A percentile compares a stretch with the other conserved stretches of the same genome.
Evolutionary conservation across 2,113 vertebrate genomes (phyloP).

Genomic region (Hypomesus transpacificus): DNA sequence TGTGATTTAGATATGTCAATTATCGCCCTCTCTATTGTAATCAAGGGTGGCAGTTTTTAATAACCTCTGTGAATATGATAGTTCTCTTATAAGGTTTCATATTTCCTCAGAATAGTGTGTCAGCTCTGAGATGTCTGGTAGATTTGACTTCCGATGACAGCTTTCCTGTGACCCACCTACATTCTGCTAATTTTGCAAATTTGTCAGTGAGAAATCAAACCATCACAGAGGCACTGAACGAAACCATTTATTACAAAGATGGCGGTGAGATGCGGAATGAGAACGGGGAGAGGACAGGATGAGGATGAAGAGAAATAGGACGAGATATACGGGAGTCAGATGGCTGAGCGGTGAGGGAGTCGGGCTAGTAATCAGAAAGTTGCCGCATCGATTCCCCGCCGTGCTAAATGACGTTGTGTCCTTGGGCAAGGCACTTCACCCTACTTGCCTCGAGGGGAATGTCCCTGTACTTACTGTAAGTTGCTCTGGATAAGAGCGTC

Average conservation of each 20-base stretch:
- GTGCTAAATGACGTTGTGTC: too few species aligned
- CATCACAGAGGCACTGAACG: slow-evolving; percentile 7
- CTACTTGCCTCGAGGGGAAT: too few species aligned
- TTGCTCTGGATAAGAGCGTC: too few species aligned
- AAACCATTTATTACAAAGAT: not conserved
- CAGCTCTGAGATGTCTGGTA: slow-evolving; percentile 20
- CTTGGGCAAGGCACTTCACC: too few species aligned
- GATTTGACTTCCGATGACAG: slow-evolving; percentile 16
- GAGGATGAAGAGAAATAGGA: not conserved
- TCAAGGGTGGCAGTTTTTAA: slow-evolving; percentile 41
- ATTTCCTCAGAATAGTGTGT: slow-evolving; percentile 32
- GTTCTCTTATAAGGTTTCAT: slow-evolving; percentile 27
- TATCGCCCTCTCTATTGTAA: slow-evolving; percentile 26
- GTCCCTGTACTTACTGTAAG: too few species aligned
- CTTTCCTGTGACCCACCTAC: slow-evolving; percentile 1
- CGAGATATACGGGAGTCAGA: too few species aligned
- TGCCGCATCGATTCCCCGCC: too few species aligned
- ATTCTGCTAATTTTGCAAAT: slow-evolving; percentile 23
- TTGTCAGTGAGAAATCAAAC: slow-evolving; percentile 17
- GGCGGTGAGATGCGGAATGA: not conserved
- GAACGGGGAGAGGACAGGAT: not conserved
- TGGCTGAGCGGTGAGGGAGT: too few species aligned
- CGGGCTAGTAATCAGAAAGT: too few species aligned
- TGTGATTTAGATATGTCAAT: slow-evolving; percentile 29
- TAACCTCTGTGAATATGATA: slow-evolving; percentile 11